phyloP scores from a whole-genome alignment of 2,113 vertebrate species.

The Atrichornis clamosus region DNA sequence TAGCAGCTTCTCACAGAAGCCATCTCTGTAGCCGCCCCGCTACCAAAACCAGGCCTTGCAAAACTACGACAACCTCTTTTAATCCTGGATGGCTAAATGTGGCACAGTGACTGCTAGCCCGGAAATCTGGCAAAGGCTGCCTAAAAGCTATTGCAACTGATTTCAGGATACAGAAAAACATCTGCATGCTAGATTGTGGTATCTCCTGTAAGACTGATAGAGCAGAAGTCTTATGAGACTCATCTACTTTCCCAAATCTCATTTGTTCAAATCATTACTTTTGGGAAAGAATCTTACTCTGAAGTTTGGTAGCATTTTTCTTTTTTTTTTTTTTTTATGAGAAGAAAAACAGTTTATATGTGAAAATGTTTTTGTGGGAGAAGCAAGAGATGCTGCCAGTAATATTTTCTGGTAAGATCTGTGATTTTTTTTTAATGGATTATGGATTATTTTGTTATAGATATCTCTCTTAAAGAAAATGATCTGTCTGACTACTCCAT shows the following conservation, averaged over 20 bases:
- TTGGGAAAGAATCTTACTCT: background rate
- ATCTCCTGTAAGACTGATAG: background rate
- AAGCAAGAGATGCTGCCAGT: background rate
- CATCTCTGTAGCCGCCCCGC: no score
- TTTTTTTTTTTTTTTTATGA: background rate
- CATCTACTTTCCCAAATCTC: background rate
- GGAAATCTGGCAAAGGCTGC: background rate
- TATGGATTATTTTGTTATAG: background rate
- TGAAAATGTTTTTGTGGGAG: background rate
- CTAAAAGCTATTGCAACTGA: background rate
- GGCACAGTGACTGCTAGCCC: background rate
- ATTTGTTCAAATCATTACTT: background rate
- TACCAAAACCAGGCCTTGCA: no score
- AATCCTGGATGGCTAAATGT: background rate
- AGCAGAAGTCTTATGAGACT: background rate
- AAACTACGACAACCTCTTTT: background rate
- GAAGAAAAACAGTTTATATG: background rate
- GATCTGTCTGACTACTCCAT: background rate
- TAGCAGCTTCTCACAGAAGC: no score
- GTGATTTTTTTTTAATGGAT: background rate
- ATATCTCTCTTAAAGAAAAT: constrained; percentile 1
- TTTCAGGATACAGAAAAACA: background rate
- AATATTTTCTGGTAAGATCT: background rate
- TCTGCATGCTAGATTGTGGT: background rate
- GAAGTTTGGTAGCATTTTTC: background rate